These are phyloP conservation scores for Saturnia japonica DNA, from an alignment of 2,888 invertebrate species.

Conservation along the genomic window DNA sequence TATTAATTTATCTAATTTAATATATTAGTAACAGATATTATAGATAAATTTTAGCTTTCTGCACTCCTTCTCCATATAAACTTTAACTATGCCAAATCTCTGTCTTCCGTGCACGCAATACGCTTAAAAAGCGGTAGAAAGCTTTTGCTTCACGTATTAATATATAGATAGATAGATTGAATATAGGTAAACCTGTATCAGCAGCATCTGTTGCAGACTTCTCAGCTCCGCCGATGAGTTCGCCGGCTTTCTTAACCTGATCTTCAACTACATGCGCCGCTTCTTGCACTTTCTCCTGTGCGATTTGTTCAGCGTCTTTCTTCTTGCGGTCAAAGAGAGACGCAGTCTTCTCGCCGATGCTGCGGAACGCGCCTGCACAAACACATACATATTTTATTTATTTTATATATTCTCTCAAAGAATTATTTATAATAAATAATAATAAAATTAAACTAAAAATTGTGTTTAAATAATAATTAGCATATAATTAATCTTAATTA, in stretches of 20 bases:
- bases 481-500: background rate
- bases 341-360: conserved; percentile 87
- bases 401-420: background rate
- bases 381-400: background rate
- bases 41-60: too few relatives aligned
- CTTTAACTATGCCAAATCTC: too few relatives aligned
- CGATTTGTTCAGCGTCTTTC: conserved; percentile 85
- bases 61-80: too few relatives aligned
- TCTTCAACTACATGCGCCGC: conserved; percentile 84
- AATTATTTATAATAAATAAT: background rate
- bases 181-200: conserved; percentile 52
- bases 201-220: conserved; percentile 79
- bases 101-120: too few relatives aligned
- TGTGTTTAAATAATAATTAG: background rate
- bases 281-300: conserved; percentile 83
- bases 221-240: conserved; percentile 82
- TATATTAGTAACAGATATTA: too few relatives aligned
- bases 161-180: too few relatives aligned
- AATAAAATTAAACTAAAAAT: background rate
- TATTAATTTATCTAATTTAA: too few relatives aligned
- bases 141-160: too few relatives aligned
- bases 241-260: conserved; percentile 84
- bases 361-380: conserved; percentile 84
- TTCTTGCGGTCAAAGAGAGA: conserved; percentile 87
- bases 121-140: too few relatives aligned